phyloP scores from a whole-genome alignment of 2,113 vertebrate species.

The Protomyctophum bolini region DNA sequence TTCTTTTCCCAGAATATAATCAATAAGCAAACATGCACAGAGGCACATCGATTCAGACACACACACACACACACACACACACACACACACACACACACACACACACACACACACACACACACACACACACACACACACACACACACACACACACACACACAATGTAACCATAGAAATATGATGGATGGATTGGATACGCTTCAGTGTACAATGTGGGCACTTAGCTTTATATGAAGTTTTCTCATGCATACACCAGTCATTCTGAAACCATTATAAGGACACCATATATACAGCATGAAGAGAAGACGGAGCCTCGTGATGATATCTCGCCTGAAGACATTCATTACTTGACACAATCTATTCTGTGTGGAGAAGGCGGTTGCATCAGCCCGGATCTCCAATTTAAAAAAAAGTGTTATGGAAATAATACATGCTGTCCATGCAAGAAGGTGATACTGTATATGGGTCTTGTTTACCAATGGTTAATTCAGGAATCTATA shows the following conservation, averaged over 20 bases:
- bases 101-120: not conserved
- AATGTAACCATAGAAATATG: not conserved
- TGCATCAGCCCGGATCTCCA: conserved; percentile 50
- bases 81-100: not conserved
- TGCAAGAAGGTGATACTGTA: too few species aligned
- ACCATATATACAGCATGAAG: conserved; percentile 23
- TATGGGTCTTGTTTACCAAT: too few species aligned
- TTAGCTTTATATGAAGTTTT: conserved; percentile 27
- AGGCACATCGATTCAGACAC: not conserved
- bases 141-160: not conserved
- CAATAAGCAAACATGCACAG: conserved; percentile 4
- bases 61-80: not conserved
- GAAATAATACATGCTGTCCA: too few species aligned
- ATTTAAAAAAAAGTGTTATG: conserved; percentile 19
- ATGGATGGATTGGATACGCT: not conserved
- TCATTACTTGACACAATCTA: conserved; percentile 38
- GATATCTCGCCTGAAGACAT: conserved; percentile 53
- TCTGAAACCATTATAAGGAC: conserved; percentile 35
- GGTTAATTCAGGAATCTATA: too few species aligned
- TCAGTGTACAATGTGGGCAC: not conserved
- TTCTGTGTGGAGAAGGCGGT: conserved; percentile 26
- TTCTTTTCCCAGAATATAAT: not conserved
- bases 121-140: conserved; percentile 6
- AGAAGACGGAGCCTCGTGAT: conserved; percentile 37
- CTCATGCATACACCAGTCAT: conserved; percentile 29